A percentile compares a stretch with the other conserved stretches of the same genome.
Evolutionary conservation across 2,113 vertebrate species (phyloP).

Genomic region (Cheilinus undulatus): DNA sequence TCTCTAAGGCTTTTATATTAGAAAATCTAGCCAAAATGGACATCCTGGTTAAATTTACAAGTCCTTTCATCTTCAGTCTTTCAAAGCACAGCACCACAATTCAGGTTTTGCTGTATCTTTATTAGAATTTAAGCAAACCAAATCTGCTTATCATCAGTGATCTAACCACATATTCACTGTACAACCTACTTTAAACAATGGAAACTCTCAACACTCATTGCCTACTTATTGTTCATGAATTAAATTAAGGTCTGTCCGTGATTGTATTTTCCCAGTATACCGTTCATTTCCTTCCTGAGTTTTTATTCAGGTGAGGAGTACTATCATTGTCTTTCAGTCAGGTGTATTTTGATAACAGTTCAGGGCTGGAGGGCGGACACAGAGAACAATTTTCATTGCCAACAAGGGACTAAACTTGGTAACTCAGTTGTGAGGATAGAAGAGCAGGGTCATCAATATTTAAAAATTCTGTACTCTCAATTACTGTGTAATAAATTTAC

Average conservation of each 20-base stretch:
- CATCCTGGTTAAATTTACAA: too few relatives aligned
- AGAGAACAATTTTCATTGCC: constrained; percentile 35
- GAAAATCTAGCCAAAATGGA: too few relatives aligned
- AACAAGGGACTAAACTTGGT: constrained; percentile 58
- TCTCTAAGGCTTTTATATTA: too few relatives aligned
- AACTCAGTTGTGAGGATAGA: constrained; percentile 36
- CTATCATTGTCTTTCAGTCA: constrained; percentile 1
- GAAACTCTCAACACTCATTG: constrained; percentile 5
- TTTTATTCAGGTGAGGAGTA: constrained; percentile 4
- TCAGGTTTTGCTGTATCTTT: not conserved
- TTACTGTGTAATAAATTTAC: constrained; percentile 20
- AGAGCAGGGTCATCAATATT: constrained; percentile 13
- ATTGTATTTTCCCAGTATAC: constrained; percentile 4
- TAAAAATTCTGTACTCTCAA: constrained; percentile 28
- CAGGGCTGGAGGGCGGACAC: constrained; percentile 19
- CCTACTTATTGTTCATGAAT: constrained; percentile 18
- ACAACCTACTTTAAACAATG: constrained; percentile 18
- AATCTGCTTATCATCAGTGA: constrained; percentile 30
- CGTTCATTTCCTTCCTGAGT: constrained; percentile 5
- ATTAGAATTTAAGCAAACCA: constrained; percentile 15
- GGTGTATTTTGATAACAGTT: constrained; percentile 44
- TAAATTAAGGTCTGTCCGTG: constrained; percentile 3
- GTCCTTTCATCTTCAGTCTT: constrained; percentile 2
- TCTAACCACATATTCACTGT: not conserved
- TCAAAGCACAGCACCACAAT: constrained; percentile 13